Evolutionary conservation across 2,113 vertebrate genomes (phyloP).

Genomic region (Oxyruncus cristatus): DNA sequence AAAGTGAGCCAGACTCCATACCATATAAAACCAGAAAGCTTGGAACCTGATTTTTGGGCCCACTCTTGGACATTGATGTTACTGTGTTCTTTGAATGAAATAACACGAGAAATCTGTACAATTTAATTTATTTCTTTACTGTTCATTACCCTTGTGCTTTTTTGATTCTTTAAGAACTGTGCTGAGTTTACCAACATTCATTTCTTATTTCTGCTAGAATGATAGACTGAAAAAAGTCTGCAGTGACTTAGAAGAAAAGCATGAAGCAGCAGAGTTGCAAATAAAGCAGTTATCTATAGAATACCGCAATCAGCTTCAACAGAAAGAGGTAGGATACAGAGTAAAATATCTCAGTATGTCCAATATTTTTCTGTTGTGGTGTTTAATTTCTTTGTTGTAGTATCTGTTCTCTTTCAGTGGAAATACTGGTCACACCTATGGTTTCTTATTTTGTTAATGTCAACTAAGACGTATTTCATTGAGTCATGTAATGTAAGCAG

Average conservation of each 20-base stretch:
- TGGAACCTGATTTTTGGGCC: background rate
- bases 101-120: background rate
- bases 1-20: background rate
- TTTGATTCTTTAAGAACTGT: background rate
- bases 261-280: constrained; percentile 93
- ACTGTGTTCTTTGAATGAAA: background rate
- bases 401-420: background rate
- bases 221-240: constrained; percentile 86
- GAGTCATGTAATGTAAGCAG: background rate
- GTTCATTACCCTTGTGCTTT: background rate
- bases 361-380: background rate
- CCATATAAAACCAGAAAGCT: background rate
- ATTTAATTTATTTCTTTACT: background rate
- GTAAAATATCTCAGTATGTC: background rate
- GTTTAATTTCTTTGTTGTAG: background rate
- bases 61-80: background rate
- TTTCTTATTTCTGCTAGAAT: constrained; percentile 74
- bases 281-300: constrained; percentile 88
- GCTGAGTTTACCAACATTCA: background rate
- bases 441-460: background rate
- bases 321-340: constrained; percentile 86
- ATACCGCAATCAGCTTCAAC: constrained; percentile 87
- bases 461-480: background rate
- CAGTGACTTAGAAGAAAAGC: constrained; percentile 91
- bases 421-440: background rate